Percentiles rank a stretch among this genome's conserved stretches.
phyloP scores from a whole-genome alignment of 2,797 vertebrate genomes.

The Acipenser transmontanus region DNA sequence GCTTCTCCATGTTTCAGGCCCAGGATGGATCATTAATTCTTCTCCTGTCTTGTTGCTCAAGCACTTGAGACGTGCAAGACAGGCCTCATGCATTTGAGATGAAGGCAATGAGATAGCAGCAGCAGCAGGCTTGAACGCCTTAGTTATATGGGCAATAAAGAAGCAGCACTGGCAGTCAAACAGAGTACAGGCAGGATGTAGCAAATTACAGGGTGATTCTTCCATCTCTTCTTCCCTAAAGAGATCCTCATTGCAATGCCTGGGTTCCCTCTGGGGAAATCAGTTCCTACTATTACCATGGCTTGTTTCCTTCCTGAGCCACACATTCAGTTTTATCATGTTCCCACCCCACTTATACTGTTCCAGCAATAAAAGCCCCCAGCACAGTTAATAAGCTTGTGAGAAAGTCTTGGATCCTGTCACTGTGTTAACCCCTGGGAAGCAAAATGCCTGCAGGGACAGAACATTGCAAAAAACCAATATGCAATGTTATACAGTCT shows the following conservation, averaged over 20 bases:
- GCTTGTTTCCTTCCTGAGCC: constrained; percentile 38
- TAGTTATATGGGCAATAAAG: constrained; percentile 46
- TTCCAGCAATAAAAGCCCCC: constrained; percentile 17
- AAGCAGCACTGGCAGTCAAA: constrained; percentile 33
- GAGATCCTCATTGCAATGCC: constrained; percentile 26
- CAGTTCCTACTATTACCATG: constrained; percentile 25
- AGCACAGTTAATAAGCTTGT: neutral
- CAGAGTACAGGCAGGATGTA: constrained; percentile 35
- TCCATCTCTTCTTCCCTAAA: constrained; percentile 36
- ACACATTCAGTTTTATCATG: constrained; percentile 27
- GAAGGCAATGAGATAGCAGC: constrained; percentile 30
- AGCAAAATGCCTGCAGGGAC: too few species aligned
- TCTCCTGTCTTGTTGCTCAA: constrained; percentile 17
- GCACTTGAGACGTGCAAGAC: constrained; percentile 25
- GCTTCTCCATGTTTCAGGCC: constrained; percentile 29
- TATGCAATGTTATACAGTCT: too few species aligned
- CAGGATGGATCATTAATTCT: constrained; percentile 27
- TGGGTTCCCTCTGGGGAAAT: constrained; percentile 38
- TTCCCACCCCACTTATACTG: constrained; percentile 16
- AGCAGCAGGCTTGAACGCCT: constrained; percentile 33
- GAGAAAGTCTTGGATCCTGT: neutral
- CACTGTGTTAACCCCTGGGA: too few species aligned
- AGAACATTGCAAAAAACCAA: too few species aligned
- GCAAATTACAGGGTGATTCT: constrained; percentile 38
- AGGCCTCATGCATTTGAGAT: constrained; percentile 30